phyloP scores from a whole-genome alignment of 53 echinoderm and acorn worm genomes.

The Stichopus horrens region DNA sequence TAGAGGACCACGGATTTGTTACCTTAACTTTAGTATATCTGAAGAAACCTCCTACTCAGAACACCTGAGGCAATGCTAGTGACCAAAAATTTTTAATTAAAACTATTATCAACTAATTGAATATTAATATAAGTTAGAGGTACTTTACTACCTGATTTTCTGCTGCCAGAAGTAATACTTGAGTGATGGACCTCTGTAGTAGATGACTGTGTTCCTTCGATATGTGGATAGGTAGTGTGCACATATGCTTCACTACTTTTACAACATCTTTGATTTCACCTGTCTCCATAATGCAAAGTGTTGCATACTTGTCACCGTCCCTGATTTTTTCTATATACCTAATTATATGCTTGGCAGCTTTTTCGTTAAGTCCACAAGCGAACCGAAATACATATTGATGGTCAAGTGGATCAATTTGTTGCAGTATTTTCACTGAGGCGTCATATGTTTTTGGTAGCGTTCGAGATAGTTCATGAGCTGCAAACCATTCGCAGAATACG shows the following conservation, averaged over 20 bases:
- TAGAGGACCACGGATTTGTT: no score
- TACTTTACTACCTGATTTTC: neutral
- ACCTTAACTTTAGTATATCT: no score
- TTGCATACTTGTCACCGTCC: slow-evolving; percentile 15
- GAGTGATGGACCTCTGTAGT: neutral
- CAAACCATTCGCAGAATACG: slow-evolving; percentile 19
- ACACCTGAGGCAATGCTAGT: no score
- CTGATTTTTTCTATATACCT: neutral
- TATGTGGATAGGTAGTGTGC: neutral
- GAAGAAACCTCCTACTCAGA: no score
- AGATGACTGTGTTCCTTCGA: neutral
- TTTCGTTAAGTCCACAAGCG: slow-evolving; percentile 4
- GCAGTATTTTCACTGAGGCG: neutral
- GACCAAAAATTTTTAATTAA: no score
- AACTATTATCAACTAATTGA: no score
- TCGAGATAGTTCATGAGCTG: neutral
- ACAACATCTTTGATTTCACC: neutral
- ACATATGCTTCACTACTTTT: neutral
- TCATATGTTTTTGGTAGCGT: neutral
- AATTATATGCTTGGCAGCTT: slow-evolving; percentile 1
- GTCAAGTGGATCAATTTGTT: neutral
- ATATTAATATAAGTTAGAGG: no score
- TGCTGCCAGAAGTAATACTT: neutral
- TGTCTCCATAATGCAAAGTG: slow-evolving; percentile 10
- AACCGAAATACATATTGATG: slow-evolving; percentile 16